These are phyloP conservation scores for Eunapius fragilis DNA, from an alignment of 37 sponge, comb jelly and placozoan genomes.

Conservation along the genomic window DNA sequence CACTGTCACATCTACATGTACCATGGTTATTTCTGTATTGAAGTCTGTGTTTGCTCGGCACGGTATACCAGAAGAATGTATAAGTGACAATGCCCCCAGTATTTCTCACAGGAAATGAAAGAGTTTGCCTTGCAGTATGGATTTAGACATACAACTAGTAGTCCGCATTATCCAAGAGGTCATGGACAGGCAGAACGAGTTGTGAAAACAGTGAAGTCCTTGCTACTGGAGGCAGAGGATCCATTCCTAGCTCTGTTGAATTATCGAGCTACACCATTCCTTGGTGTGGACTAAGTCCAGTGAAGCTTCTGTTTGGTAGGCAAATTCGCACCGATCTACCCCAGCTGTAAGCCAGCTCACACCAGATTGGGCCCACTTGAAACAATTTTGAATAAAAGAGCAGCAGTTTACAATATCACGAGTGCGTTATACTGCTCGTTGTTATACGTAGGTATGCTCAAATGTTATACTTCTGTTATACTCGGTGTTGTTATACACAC, in stretches of 20 bases:
- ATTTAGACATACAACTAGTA: slow-evolving; percentile 33
- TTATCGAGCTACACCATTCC: slow-evolving; percentile 59
- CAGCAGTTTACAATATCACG: neutral
- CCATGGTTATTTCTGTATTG: slow-evolving; percentile 10
- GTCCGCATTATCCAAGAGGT: slow-evolving; percentile 52
- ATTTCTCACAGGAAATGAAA: slow-evolving; percentile 8
- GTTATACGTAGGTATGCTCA: no score
- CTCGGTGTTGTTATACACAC: no score
- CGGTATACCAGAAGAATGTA: slow-evolving; percentile 37
- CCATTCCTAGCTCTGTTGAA: slow-evolving; percentile 42
- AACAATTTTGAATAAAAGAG: neutral
- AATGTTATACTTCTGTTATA: no score
- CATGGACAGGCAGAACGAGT: slow-evolving; percentile 58
- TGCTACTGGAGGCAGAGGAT: slow-evolving; percentile 24
- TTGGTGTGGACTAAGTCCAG: slow-evolving; percentile 57
- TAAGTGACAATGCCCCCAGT: slow-evolving; percentile 41
- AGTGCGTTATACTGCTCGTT: no score
- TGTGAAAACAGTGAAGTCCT: slow-evolving; percentile 46
- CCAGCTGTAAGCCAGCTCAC: slow-evolving; percentile 17
- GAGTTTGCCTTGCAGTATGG: slow-evolving; percentile 24
- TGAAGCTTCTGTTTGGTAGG: slow-evolving; percentile 55
- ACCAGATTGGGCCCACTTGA: neutral
- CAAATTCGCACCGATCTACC: slow-evolving; percentile 44
- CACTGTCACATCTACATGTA: slow-evolving; percentile 35
- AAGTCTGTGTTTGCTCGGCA: slow-evolving; percentile 26